Conservation (phyloP, 2,888 invertebrate species). For the Falcaria lacertinaria region DNA sequence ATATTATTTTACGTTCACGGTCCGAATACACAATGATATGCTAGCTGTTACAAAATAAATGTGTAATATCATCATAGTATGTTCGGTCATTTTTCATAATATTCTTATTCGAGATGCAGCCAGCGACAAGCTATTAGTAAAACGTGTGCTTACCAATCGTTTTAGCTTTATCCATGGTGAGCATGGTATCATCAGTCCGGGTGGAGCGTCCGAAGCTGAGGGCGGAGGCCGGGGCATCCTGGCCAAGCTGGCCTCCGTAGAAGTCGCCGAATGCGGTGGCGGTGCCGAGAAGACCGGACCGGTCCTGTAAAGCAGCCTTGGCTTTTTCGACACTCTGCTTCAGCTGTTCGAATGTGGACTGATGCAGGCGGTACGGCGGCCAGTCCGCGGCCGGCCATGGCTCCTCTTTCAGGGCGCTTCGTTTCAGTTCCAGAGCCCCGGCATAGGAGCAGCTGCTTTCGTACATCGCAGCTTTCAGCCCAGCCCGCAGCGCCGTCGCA, state of each 20-base stretch:
- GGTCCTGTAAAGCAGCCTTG: constrained; percentile 89
- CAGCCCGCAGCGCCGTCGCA: constrained; percentile 60
- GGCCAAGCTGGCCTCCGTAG: constrained; percentile 76
- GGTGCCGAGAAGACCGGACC: constrained; percentile 83
- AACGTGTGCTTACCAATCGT: constrained; percentile 54
- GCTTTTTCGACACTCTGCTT: constrained; percentile 95
- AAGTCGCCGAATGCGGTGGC: constrained; percentile 86
- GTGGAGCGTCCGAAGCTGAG: constrained; percentile 60
- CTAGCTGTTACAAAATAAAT: too few species aligned
- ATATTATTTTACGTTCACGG: too few species aligned
- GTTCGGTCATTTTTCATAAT: too few species aligned
- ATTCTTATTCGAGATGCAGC: too few species aligned
- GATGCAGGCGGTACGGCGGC: constrained; percentile 89
- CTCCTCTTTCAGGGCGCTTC: constrained; percentile 80
- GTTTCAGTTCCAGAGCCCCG: constrained; percentile 88
- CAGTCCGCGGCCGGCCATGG: constrained; percentile 84
- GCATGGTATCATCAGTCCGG: constrained; percentile 66
- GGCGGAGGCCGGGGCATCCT: constrained; percentile 51
- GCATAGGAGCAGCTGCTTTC: constrained; percentile 96
- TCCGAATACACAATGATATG: too few species aligned
- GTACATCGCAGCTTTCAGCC: constrained; percentile 85
- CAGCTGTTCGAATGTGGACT: constrained; percentile 92
- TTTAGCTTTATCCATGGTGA: constrained; percentile 70
- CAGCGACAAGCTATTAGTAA: too few species aligned
- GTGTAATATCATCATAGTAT: too few species aligned